Conservation (phyloP, 2,113 vertebrate genomes). For the Hassar affinis region DNA sequence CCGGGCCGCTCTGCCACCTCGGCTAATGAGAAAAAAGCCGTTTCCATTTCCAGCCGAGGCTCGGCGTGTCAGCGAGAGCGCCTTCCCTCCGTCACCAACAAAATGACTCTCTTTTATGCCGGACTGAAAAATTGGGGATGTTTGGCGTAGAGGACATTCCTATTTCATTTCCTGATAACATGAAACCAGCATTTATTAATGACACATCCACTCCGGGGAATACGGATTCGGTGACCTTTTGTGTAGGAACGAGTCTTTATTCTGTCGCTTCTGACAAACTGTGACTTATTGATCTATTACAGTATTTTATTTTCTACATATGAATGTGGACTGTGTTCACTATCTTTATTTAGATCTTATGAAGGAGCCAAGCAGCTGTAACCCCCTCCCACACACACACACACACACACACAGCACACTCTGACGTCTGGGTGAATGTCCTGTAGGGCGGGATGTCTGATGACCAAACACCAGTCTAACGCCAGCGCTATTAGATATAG, state of each 20-base stretch:
- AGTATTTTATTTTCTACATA: not conserved
- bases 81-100: slow-evolving; percentile 38
- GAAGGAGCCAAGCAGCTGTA: not conserved
- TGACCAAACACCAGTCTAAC: too few species aligned
- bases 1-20: slow-evolving; percentile 42
- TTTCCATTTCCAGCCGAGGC: slow-evolving; percentile 49
- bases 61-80: slow-evolving; percentile 46
- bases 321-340: not conserved
- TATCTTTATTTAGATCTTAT: not conserved
- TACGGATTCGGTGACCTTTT: not conserved
- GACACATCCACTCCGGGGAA: not conserved
- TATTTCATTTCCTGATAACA: slow-evolving; percentile 33
- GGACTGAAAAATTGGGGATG: not conserved
- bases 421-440: too few species aligned
- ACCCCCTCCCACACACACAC: too few species aligned
- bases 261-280: not conserved
- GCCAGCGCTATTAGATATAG: too few species aligned
- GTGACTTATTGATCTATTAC: not conserved
- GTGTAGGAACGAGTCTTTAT: not conserved
- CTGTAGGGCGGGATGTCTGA: too few species aligned
- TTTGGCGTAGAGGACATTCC: slow-evolving; percentile 21
- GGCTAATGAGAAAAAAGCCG: slow-evolving; percentile 54
- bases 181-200: slow-evolving; percentile 17
- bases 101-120: slow-evolving; percentile 35
- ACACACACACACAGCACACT: too few species aligned